Conservation (phyloP, 2,797 vertebrate species). For the Synaphobranchus kaupii region DNA sequence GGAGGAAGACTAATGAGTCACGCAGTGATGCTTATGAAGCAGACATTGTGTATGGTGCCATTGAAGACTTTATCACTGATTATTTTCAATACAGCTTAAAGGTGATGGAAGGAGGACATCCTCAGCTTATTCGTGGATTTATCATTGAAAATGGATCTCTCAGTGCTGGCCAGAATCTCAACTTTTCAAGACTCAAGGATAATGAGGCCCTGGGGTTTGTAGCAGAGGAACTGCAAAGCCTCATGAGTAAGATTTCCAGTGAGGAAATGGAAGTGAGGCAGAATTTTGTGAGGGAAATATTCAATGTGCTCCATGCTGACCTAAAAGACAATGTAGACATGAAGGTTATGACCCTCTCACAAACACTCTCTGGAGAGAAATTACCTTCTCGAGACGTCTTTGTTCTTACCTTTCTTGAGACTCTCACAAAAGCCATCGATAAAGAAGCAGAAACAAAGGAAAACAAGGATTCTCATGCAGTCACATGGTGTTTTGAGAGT, state of each 20-base stretch:
- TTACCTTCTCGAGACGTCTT: constrained; percentile 9
- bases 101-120: too few species aligned
- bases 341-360: constrained; percentile 11
- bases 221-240: constrained; percentile 4
- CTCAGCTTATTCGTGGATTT: constrained; percentile 1
- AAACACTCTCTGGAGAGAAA: neutral
- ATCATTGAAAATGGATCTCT: constrained; percentile 24
- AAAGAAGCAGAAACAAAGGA: neutral
- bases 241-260: neutral
- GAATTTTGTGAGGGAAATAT: neutral
- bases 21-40: too few species aligned
- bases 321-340: neutral
- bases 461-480: neutral
- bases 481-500: neutral
- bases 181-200: constrained; percentile 4
- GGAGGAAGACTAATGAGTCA: too few species aligned
- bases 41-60: too few species aligned
- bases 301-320: constrained; percentile 5
- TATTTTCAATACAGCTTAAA: too few species aligned
- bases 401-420: constrained; percentile 24
- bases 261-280: too few species aligned
- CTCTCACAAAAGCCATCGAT: neutral
- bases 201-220: neutral
- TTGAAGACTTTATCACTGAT: too few species aligned
- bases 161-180: neutral